phyloP scores from a whole-genome alignment of 2,797 vertebrate genomes.

The Falco novaeseelandiae region DNA sequence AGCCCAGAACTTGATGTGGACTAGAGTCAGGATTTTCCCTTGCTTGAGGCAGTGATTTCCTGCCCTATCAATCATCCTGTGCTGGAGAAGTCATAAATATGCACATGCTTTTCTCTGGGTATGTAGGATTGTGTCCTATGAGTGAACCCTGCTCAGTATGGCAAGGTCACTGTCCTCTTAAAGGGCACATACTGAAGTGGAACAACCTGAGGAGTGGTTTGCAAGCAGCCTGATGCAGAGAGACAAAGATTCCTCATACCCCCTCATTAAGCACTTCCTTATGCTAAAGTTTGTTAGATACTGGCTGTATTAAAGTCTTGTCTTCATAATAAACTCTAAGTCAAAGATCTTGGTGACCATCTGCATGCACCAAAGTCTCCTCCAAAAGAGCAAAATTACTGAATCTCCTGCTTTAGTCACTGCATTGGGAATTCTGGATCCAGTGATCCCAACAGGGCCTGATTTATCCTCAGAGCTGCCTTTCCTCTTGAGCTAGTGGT shows the following conservation, averaged over 20 bases:
- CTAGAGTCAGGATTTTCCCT: not conserved
- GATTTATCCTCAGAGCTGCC: not conserved
- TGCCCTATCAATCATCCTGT: not conserved
- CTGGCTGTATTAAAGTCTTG: not conserved
- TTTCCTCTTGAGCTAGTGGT: not conserved
- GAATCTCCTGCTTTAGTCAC: not conserved
- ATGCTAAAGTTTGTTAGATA: not conserved
- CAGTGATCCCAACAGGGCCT: not conserved
- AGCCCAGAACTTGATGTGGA: not conserved
- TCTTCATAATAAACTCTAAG: not conserved
- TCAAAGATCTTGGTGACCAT: not conserved
- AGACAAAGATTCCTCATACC: not conserved
- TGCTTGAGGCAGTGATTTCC: not conserved
- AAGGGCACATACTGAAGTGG: not conserved
- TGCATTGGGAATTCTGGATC: not conserved
- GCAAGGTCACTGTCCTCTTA: not conserved
- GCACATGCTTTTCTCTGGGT: not conserved
- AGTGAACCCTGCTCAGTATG: not conserved
- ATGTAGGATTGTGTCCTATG: not conserved
- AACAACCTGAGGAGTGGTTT: not conserved
- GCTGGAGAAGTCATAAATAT: not conserved
- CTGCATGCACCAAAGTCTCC: not conserved
- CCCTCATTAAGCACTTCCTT: not conserved
- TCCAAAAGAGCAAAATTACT: not conserved
- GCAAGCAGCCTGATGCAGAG: not conserved